phyloP scores from a whole-genome alignment of 1,140 invertebrate species.

The Drosophila ironensis region DNA sequence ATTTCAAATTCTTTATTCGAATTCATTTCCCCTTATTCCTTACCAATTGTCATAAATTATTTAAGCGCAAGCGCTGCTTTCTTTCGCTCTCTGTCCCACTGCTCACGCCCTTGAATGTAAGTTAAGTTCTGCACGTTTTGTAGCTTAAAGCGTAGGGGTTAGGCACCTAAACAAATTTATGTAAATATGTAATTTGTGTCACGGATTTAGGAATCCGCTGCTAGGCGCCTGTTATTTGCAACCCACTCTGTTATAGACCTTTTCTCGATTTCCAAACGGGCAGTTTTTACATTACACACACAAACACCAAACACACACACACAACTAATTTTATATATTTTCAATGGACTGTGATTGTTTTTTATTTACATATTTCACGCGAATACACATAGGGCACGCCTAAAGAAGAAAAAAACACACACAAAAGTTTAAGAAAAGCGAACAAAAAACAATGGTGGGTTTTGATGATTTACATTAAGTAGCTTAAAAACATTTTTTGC shows the following conservation, averaged over 20 bases:
- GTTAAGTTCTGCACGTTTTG: conserved; percentile 63
- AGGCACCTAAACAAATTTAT: conserved; percentile 74
- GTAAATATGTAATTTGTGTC: conserved; percentile 66
- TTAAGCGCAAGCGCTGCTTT: conserved; percentile 63
- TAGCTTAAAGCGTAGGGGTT: conserved; percentile 71
- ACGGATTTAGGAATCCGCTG: conserved; percentile 40
- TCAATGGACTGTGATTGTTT: conserved; percentile 79
- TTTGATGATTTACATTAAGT: conserved; percentile 70
- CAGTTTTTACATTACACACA: conserved; percentile 42
- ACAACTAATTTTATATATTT: conserved; percentile 76
- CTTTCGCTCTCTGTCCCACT: conserved; percentile 31
- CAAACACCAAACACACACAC: not conserved
- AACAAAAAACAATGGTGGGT: conserved; percentile 64
- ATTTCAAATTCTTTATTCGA: not conserved
- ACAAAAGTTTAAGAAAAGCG: conserved; percentile 34
- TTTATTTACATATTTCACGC: conserved; percentile 63
- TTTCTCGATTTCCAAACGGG: conserved; percentile 41
- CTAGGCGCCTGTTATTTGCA: conserved; percentile 38
- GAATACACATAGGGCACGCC: conserved; percentile 35
- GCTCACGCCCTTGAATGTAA: conserved; percentile 38
- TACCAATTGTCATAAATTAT: conserved; percentile 73
- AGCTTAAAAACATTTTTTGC: conserved; percentile 75
- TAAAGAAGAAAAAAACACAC: conserved; percentile 37
- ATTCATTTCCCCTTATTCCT: conserved; percentile 1
- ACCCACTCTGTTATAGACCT: conserved; percentile 37